phyloP scores from a whole-genome alignment of 2,113 vertebrate species.

The Campylomormyrus tamandua region DNA sequence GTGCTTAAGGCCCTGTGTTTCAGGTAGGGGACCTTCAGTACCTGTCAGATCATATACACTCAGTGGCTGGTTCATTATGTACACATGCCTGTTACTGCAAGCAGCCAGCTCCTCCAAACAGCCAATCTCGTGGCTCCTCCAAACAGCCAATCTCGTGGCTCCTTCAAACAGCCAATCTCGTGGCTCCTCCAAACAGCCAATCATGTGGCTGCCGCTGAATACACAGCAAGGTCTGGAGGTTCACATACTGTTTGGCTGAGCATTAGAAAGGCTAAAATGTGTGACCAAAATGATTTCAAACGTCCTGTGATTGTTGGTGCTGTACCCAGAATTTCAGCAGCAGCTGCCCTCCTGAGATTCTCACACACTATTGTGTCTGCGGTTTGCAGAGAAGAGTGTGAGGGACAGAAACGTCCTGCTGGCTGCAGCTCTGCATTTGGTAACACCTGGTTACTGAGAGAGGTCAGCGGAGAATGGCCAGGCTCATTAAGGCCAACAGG shows the following conservation, averaged over 20 bases:
- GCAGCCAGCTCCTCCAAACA: background rate
- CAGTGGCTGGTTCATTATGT: background rate
- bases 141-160: background rate
- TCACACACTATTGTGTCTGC: background rate
- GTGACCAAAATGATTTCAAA: background rate
- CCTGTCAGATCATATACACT: background rate
- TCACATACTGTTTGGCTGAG: background rate
- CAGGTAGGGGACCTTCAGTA: background rate
- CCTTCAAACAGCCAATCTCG: background rate
- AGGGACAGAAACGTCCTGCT: background rate
- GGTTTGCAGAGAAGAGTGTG: background rate
- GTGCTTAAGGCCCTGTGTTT: background rate
- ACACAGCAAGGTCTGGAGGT: background rate
- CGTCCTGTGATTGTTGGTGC: background rate
- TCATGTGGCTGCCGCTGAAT: background rate
- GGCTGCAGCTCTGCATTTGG: background rate
- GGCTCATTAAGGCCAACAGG: background rate
- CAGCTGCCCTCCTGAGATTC: background rate
- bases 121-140: background rate
- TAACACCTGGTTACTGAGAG: background rate
- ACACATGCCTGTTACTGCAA: background rate
- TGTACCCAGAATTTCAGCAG: background rate
- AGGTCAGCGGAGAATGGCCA: background rate
- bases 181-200: background rate
- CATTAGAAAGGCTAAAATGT: background rate